Evolutionary conservation across 1,140 invertebrate genomes (phyloP), one percentile per base, ranked within the genome.

Genomic region (Cylas formicarius): DNA sequence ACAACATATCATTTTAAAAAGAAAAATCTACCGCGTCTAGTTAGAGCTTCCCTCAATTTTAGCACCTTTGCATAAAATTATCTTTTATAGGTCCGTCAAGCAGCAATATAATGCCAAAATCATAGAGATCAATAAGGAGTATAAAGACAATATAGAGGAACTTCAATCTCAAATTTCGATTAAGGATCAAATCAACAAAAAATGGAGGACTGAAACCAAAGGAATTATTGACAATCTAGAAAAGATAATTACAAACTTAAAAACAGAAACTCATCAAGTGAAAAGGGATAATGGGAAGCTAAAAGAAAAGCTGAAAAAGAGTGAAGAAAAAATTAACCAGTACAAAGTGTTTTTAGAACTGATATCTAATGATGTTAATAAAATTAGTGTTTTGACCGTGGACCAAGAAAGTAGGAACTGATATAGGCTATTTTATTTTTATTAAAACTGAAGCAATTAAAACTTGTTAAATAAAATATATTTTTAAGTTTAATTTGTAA

Each of bases 271-370:
- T 10, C 49, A 53, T 19, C 50, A 60, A 46, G 18, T 62, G 13
- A 66, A 58, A 27, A 67, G 62, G 50, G 48, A 78, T 61, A 78
- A 82, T 47, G 57, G 65, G 7, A 58, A 69, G 18, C 62, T 74
- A 17, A 69, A 68, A 34, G 67, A 71, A 55, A 61, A 70, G 48
- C 67, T 76, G 22, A 45, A 46, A 48, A 48, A 9, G 40, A 42
- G 52, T 23, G 34, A 56, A 33, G 40, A 55, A 51, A 61, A 60
- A 58, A 55, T 62, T 46, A 51, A 46, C 31, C 44, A 56, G 18
- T 58, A 51, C 44, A 47, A 46, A 43, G 40, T 23, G 31, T 52
- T 57, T 49, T 43, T 52, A 17, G 37, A 55, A 16, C 29, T 50
- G 38, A 50, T 57, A 21, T 52, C 52, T 3, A 40, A 50, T 28